Evolutionary conservation across 2,888 invertebrate genomes (phyloP).

Genomic region (Buathra laborator): DNA sequence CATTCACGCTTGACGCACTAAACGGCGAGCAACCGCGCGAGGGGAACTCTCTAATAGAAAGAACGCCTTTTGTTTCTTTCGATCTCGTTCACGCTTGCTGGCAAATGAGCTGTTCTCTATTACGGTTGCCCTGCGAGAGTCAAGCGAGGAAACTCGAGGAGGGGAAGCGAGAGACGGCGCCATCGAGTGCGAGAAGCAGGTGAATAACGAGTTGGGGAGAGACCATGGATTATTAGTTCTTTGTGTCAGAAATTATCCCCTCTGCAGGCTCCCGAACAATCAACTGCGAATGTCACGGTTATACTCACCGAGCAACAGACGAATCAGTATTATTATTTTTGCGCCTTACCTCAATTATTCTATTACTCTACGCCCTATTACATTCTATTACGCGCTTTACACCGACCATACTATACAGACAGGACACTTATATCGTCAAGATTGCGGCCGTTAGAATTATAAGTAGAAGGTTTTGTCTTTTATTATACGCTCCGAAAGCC

Average conservation of each 20-base stretch:
- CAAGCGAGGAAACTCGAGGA: slow-evolving; percentile 41
- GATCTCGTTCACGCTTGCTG: slow-evolving; percentile 69
- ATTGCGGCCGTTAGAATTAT: slow-evolving; percentile 1
- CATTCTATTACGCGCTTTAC: slow-evolving; percentile 16
- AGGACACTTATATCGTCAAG: background rate
- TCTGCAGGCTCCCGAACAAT: slow-evolving; percentile 37
- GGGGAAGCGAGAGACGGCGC: slow-evolving; percentile 48
- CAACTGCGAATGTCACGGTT: slow-evolving; percentile 50
- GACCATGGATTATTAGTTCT: slow-evolving; percentile 70
- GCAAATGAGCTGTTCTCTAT: slow-evolving; percentile 69
- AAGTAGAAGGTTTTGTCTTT: slow-evolving; percentile 7
- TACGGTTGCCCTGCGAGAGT: slow-evolving; percentile 34
- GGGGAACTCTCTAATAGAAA: slow-evolving; percentile 66
- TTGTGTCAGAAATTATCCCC: slow-evolving; percentile 69
- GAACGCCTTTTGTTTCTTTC: slow-evolving; percentile 79
- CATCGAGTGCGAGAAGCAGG: slow-evolving; percentile 63
- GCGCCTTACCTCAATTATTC: slow-evolving; percentile 20
- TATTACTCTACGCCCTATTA: slow-evolving; percentile 25
- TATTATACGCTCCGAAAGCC: slow-evolving; percentile 18
- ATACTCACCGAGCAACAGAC: slow-evolving; percentile 6
- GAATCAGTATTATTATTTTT: slow-evolving; percentile 21
- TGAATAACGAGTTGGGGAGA: slow-evolving; percentile 67
- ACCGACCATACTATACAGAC: background rate
- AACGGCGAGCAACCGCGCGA: background rate
- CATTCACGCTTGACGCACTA: slow-evolving; percentile 3